Evolutionary conservation across 2,113 vertebrate species (phyloP).

Genomic region (Crotalus tigris): DNA sequence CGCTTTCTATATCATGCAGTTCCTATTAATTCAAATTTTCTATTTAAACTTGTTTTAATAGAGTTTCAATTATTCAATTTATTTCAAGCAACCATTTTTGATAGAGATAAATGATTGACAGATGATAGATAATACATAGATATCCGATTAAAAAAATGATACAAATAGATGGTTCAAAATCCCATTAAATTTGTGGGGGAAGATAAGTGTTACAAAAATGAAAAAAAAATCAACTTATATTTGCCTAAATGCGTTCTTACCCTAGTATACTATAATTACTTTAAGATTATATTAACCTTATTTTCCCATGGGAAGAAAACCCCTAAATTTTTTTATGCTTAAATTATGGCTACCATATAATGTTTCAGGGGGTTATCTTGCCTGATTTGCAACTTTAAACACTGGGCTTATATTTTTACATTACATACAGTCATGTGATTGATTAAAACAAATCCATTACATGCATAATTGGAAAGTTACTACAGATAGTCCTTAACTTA

Average conservation of each 20-base stretch:
- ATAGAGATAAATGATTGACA: neutral
- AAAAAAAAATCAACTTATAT: neutral
- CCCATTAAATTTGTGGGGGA: neutral
- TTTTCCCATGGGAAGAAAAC: neutral
- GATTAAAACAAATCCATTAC: neutral
- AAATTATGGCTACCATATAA: neutral
- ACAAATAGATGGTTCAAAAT: neutral
- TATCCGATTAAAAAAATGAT: neutral
- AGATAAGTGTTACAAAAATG: neutral
- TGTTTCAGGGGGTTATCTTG: neutral
- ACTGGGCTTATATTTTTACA: neutral
- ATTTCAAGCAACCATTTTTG: neutral
- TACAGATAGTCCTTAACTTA: neutral
- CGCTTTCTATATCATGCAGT: neutral
- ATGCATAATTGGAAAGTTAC: neutral
- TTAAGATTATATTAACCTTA: neutral
- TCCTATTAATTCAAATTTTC: neutral
- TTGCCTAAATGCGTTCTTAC: neutral
- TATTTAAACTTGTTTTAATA: neutral
- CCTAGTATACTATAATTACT: neutral
- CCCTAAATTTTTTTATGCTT: neutral
- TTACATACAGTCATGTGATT: neutral
- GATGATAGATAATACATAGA: neutral
- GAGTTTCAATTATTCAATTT: neutral
- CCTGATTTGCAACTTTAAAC: neutral